These are phyloP conservation scores for Myopa tessellatipennis DNA, from an alignment of 2,888 invertebrate genomes.

Conservation along the genomic window DNA sequence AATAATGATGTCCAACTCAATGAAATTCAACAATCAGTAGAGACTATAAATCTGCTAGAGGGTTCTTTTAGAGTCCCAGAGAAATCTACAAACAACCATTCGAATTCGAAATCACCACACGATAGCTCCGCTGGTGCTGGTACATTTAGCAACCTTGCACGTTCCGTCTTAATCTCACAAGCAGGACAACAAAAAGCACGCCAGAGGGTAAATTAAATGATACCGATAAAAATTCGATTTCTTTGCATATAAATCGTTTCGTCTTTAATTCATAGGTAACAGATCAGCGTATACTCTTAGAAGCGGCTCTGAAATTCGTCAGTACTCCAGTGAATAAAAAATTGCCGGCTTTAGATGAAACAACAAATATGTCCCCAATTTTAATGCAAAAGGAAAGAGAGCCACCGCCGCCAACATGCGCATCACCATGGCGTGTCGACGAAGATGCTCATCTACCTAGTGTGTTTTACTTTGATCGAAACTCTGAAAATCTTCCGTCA, in stretches of 20 bases:
- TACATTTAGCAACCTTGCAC: conserved; percentile 58
- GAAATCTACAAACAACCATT: not conserved
- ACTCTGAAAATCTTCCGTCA: conserved; percentile 61
- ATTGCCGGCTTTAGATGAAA: not conserved
- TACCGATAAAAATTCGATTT: too few relatives aligned
- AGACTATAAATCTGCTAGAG: not conserved
- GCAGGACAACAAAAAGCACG: conserved; percentile 48
- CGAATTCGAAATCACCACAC: not conserved
- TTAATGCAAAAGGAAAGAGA: conserved; percentile 31
- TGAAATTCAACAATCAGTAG: not conserved
- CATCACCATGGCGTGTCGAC: conserved; percentile 64
- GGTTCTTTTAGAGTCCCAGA: not conserved
- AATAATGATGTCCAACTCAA: conserved; percentile 29
- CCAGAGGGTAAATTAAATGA: conserved; percentile 28
- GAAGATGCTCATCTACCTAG: conserved; percentile 58
- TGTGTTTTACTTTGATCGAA: conserved; percentile 59
- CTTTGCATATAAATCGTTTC: too few relatives aligned
- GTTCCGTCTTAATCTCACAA: conserved; percentile 57
- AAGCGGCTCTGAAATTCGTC: conserved; percentile 56
- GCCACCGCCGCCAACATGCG: conserved; percentile 28
- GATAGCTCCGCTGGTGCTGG: conserved; percentile 39
- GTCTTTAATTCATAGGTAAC: conserved; percentile 34
- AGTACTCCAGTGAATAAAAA: conserved; percentile 58
- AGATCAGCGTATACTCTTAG: conserved; percentile 51
- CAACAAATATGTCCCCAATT: conserved; percentile 52